Evolutionary conservation across 1,140 invertebrate genomes (phyloP).

Genomic region (Reticulitermes speratus): DNA sequence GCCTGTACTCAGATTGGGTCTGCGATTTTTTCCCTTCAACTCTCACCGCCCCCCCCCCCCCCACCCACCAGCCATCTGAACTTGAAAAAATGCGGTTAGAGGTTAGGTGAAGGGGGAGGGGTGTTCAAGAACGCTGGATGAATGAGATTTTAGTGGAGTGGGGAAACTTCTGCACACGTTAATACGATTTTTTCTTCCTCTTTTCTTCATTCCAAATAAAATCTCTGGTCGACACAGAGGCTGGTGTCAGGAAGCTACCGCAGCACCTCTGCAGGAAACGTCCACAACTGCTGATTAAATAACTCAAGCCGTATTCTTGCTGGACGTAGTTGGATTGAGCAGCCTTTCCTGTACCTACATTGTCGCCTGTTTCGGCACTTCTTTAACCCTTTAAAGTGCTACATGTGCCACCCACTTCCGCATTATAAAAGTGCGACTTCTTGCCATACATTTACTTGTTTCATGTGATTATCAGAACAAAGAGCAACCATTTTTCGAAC

Average conservation of each 20-base stretch:
- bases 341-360: too few species aligned
- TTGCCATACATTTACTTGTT: too few species aligned
- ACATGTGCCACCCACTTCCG: too few species aligned
- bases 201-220: background rate
- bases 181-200: background rate
- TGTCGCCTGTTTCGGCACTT: too few species aligned
- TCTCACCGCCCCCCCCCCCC: background rate
- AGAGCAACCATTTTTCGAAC: too few species aligned
- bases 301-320: background rate
- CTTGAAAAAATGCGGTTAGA: slow-evolving; percentile 11
- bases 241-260: background rate
- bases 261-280: background rate
- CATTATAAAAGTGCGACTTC: too few species aligned
- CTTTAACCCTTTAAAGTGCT: too few species aligned
- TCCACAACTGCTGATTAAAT: background rate
- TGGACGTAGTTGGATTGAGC: too few species aligned
- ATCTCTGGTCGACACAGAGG: background rate
- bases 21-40: background rate
- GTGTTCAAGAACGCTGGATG: background rate
- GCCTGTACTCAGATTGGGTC: background rate
- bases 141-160: background rate
- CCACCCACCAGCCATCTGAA: background rate
- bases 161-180: background rate
- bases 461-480: too few species aligned
- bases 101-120: background rate